Evolutionary conservation across 37 sponge, comb jelly and placozoan genomes (phyloP).

Genomic region (Chondrosia reniformis): DNA sequence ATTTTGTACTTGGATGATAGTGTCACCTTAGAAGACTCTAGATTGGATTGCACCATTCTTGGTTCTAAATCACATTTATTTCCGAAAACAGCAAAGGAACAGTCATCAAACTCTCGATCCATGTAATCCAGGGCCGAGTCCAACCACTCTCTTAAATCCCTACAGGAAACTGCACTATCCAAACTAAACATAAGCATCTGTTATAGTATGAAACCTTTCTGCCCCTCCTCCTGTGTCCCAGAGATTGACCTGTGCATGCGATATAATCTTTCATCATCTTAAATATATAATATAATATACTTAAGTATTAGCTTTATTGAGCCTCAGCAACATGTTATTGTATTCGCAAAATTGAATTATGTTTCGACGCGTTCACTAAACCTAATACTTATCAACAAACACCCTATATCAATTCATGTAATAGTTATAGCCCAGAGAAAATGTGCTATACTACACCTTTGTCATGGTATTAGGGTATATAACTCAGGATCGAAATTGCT

Average conservation of each 20-base stretch:
- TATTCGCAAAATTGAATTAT: too few species aligned
- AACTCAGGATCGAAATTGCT: too few species aligned
- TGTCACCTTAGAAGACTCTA: background rate
- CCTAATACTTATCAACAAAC: too few species aligned
- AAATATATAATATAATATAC: too few species aligned
- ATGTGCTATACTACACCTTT: too few species aligned
- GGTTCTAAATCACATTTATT: constrained; percentile 54
- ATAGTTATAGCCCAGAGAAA: too few species aligned
- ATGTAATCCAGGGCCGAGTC: constrained; percentile 37
- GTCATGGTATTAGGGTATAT: too few species aligned
- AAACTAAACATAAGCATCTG: constrained; percentile 69
- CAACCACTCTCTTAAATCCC: constrained; percentile 58
- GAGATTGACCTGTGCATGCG: constrained; percentile 36
- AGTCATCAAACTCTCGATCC: background rate
- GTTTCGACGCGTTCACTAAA: too few species aligned
- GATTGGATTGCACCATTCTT: constrained; percentile 35
- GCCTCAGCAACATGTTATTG: too few species aligned
- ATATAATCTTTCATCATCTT: too few species aligned
- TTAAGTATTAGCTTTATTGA: too few species aligned
- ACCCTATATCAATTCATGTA: too few species aligned
- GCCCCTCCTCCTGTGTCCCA: constrained; percentile 78
- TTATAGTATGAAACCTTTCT: constrained; percentile 67
- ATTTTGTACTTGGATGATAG: background rate
- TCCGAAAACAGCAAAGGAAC: constrained; percentile 54
- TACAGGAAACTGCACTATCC: constrained; percentile 50